Evolutionary conservation across 1,140 invertebrate species (phyloP).

Genomic region (Chlorops oryzae): DNA sequence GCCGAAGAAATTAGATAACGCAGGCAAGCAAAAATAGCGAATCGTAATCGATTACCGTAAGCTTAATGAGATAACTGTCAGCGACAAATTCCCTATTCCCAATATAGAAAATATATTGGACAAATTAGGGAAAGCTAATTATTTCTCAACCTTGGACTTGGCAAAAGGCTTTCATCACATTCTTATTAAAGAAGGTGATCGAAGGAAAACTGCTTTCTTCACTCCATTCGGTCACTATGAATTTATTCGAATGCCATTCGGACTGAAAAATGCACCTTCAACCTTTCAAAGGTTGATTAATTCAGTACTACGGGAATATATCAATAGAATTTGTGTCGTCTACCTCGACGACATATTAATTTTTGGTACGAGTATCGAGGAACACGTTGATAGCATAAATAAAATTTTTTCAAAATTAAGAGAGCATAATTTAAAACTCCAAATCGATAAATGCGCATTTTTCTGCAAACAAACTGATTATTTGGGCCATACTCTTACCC

Average conservation of each 20-base stretch:
- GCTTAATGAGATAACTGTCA: slow-evolving; percentile 29
- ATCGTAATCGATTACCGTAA: slow-evolving; percentile 39
- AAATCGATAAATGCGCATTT: slow-evolving; percentile 31
- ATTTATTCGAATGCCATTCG: slow-evolving; percentile 30
- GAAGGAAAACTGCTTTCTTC: slow-evolving; percentile 48
- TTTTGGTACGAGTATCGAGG: slow-evolving; percentile 25
- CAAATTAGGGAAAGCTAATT: slow-evolving; percentile 39
- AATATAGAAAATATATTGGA: slow-evolving; percentile 19
- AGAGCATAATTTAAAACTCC: too few species aligned
- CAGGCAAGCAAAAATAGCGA: slow-evolving; percentile 33
- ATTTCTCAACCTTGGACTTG: slow-evolving; percentile 49
- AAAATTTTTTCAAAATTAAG: too few species aligned
- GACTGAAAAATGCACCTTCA: slow-evolving; percentile 29
- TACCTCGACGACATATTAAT: slow-evolving; percentile 30
- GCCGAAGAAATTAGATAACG: slow-evolving; percentile 25
- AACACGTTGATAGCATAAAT: too few species aligned
- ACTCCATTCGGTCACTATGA: slow-evolving; percentile 28
- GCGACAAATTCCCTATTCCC: slow-evolving; percentile 14
- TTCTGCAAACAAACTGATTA: slow-evolving; percentile 28
- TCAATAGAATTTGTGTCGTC: slow-evolving; percentile 12
- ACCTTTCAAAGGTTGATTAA: too few species aligned
- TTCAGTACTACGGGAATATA: slow-evolving; percentile 37
- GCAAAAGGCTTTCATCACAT: slow-evolving; percentile 52
- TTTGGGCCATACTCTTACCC: slow-evolving; percentile 4
- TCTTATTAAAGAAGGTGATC: slow-evolving; percentile 33